Conservation (phyloP, 2,797 vertebrate genomes). For the Neopelma chrysocephalum region DNA sequence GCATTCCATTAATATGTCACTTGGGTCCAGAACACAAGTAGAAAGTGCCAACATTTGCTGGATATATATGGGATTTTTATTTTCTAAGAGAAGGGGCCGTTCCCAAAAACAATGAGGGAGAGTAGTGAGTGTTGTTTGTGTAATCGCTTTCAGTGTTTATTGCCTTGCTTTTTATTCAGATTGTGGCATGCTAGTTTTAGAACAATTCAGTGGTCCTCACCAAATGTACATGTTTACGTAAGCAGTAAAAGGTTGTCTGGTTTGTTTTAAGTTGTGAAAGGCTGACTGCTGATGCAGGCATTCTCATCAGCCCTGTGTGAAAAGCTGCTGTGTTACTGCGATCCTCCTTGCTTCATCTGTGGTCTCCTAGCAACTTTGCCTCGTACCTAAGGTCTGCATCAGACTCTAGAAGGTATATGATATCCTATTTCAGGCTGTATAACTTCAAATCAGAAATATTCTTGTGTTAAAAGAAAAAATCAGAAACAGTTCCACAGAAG, state of each 20-base stretch:
- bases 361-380: constrained; percentile 72
- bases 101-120: background rate
- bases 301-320: constrained; percentile 40
- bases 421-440: constrained; percentile 13
- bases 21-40: background rate
- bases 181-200: background rate
- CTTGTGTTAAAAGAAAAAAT: background rate
- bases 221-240: background rate
- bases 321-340: constrained; percentile 29
- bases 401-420: constrained; percentile 24
- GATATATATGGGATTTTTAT: background rate
- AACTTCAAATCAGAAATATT: constrained; percentile 20
- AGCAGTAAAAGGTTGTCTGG: constrained; percentile 10
- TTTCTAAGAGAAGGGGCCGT: background rate
- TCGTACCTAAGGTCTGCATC: constrained; percentile 51
- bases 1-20: background rate
- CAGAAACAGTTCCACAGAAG: background rate
- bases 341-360: constrained; percentile 46
- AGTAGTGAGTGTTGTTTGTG: background rate
- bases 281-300: constrained; percentile 32
- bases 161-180: constrained; percentile 3
- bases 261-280: constrained; percentile 19
- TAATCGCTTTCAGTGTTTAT: background rate
- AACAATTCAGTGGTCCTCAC: background rate
- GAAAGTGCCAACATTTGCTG: background rate